Percentiles rank a stretch among this genome's conserved stretches.
Evolutionary conservation across 2,888 invertebrate species (phyloP).

Genomic region (Ypsolopha sequella): DNA sequence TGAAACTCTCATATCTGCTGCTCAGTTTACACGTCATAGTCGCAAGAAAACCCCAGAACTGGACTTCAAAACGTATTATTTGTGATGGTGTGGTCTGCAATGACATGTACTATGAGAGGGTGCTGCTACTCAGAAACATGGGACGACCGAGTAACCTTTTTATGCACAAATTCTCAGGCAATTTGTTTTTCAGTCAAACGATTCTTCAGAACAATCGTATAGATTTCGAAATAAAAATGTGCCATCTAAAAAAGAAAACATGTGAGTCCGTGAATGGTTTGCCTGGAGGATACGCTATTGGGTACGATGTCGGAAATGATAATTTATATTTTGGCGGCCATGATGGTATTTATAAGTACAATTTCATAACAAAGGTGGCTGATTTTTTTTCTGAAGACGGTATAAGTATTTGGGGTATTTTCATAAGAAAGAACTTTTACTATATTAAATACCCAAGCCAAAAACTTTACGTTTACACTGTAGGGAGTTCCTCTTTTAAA

Average conservation of each 20-base stretch:
- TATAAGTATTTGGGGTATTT: slow-evolving; percentile 48
- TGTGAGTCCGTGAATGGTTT: slow-evolving; percentile 31
- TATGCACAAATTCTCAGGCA: slow-evolving; percentile 41
- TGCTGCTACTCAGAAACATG: slow-evolving; percentile 27
- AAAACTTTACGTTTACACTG: slow-evolving; percentile 35
- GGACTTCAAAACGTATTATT: no score
- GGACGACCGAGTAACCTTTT: slow-evolving; percentile 45
- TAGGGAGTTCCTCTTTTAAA: slow-evolving; percentile 26
- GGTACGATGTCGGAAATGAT: slow-evolving; percentile 47
- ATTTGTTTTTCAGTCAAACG: slow-evolving; percentile 50
- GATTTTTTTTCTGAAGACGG: slow-evolving; percentile 48
- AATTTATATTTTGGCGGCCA: slow-evolving; percentile 55
- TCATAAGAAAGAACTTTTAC: slow-evolving; percentile 43
- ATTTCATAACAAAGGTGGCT: slow-evolving; percentile 37
- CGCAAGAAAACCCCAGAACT: no score
- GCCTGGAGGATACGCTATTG: slow-evolving; percentile 47
- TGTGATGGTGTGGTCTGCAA: no score
- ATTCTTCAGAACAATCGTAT: slow-evolving; percentile 28
- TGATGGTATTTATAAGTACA: slow-evolving; percentile 55
- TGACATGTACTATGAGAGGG: slow-evolving; percentile 32
- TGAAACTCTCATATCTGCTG: no score
- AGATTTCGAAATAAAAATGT: slow-evolving; percentile 41
- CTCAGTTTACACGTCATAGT: no score
- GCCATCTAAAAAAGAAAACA: slow-evolving; percentile 27
- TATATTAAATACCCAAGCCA: slow-evolving; percentile 53